Conservation (phyloP, 2,888 invertebrate genomes). For the Amaurobius ferox region DNA sequence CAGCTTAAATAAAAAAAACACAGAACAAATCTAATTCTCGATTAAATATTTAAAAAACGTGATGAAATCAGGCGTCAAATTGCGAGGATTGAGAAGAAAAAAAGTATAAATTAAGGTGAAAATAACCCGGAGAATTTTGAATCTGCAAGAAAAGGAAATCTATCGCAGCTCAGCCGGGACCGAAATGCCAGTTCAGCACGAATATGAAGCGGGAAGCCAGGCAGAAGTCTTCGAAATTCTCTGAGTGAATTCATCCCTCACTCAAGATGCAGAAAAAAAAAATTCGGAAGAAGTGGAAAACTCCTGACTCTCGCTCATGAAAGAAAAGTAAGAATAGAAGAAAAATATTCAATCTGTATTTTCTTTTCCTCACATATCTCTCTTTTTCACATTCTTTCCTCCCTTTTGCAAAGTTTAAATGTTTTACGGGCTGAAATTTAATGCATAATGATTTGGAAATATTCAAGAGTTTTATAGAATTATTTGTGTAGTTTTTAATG, state of each 20-base stretch:
- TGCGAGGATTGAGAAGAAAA: neutral
- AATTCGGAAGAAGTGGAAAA: slow-evolving; percentile 11
- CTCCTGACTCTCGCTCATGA: slow-evolving; percentile 5
- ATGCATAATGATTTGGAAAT: neutral
- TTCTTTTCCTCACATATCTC: neutral
- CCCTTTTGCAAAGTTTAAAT: neutral
- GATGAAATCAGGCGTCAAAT: neutral
- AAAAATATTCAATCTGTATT: neutral
- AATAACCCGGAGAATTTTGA: slow-evolving; percentile 15
- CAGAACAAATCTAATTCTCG: neutral
- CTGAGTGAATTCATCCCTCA: slow-evolving; percentile 64
- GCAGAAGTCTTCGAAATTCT: slow-evolving; percentile 66
- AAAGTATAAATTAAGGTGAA: neutral
- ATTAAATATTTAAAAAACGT: neutral
- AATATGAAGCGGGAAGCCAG: slow-evolving; percentile 64
- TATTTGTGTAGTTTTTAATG: too few relatives aligned
- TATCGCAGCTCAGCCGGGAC: slow-evolving; percentile 55
- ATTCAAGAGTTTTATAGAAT: neutral
- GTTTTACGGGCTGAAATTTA: neutral
- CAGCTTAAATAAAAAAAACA: too few relatives aligned
- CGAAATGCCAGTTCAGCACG: slow-evolving; percentile 70
- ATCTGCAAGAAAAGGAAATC: slow-evolving; percentile 32
- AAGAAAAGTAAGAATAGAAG: neutral
- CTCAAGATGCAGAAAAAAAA: slow-evolving; percentile 56
- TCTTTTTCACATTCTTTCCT: neutral